These are phyloP conservation scores for Caenorhabditis auriculariae DNA, from an alignment of 2,888 invertebrate genomes.

Conservation along the genomic window DNA sequence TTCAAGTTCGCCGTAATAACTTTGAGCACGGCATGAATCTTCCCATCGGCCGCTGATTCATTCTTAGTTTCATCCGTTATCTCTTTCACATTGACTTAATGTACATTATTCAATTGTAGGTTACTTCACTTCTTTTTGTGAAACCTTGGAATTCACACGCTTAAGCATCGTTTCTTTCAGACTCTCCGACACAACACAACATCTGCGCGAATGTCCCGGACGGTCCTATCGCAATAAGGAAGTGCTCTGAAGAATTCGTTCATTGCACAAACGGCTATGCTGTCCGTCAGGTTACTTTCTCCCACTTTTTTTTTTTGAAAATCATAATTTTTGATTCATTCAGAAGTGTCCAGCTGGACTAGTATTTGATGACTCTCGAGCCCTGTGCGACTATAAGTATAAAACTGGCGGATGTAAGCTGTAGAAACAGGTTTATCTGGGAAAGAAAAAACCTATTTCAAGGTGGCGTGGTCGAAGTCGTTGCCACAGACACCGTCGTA, in stretches of 20 bases:
- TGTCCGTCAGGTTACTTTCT: constrained; percentile 1
- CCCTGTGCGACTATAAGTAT: no score
- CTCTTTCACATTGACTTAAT: no score
- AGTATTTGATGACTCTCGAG: no score
- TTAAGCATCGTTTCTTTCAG: no score
- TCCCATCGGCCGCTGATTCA: no score
- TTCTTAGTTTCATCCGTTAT: no score
- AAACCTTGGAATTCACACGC: no score
- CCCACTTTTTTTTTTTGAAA: background rate
- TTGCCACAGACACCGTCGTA: background rate
- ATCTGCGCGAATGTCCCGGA: background rate
- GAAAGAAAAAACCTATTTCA: background rate
- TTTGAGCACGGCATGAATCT: no score
- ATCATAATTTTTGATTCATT: background rate
- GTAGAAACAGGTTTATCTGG: background rate
- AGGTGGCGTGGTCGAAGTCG: background rate
- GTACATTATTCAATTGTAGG: no score
- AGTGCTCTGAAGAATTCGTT: constrained; percentile 25
- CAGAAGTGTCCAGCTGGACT: constrained; percentile 2
- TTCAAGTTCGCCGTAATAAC: no score
- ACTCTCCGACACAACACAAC: constrained; percentile 1
- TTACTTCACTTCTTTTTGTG: no score
- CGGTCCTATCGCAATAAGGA: constrained; percentile 8
- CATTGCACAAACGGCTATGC: constrained; percentile 20
- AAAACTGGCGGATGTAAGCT: no score